These are phyloP conservation scores for Mesorhabditis spiculigera DNA, from an alignment of 2,888 invertebrate genomes.

Conservation along the genomic window DNA sequence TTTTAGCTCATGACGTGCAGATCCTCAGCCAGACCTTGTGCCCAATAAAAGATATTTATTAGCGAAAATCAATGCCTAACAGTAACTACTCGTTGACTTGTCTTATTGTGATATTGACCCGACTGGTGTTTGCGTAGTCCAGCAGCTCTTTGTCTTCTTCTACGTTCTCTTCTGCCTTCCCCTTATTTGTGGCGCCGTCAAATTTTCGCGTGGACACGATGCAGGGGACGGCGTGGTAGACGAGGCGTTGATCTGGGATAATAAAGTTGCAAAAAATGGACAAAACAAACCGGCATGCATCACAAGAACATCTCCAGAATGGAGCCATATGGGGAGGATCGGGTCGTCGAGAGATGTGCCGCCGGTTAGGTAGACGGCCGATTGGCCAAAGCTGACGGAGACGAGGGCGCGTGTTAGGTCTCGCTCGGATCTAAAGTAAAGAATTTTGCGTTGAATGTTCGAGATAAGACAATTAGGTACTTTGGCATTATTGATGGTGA, in stretches of 20 bases:
- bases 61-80: too few species aligned
- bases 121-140: constrained; percentile 70
- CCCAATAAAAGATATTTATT: too few species aligned
- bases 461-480: too few species aligned
- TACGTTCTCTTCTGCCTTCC: too few species aligned
- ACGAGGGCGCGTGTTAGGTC: background rate
- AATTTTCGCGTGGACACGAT: constrained; percentile 63
- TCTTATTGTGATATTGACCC: constrained; percentile 89
- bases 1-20: too few species aligned
- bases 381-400: constrained; percentile 72
- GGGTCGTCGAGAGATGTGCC: constrained; percentile 63
- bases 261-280: background rate
- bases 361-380: constrained; percentile 88
- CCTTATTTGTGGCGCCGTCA: constrained; percentile 19
- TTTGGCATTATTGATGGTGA: too few species aligned
- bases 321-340: constrained; percentile 68
- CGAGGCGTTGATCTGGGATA: constrained; percentile 61
- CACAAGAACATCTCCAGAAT: constrained; percentile 84
- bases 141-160: constrained; percentile 27
- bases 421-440: background rate
- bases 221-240: constrained; percentile 89
- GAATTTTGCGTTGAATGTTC: too few species aligned
- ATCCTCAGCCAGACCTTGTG: too few species aligned
- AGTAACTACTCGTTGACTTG: constrained; percentile 73
- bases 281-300: constrained; percentile 80